Evolutionary conservation across 2,113 vertebrate species (phyloP), one percentile per base, ranked within the genome.

Genomic region (Nycticebus coucang): DNA sequence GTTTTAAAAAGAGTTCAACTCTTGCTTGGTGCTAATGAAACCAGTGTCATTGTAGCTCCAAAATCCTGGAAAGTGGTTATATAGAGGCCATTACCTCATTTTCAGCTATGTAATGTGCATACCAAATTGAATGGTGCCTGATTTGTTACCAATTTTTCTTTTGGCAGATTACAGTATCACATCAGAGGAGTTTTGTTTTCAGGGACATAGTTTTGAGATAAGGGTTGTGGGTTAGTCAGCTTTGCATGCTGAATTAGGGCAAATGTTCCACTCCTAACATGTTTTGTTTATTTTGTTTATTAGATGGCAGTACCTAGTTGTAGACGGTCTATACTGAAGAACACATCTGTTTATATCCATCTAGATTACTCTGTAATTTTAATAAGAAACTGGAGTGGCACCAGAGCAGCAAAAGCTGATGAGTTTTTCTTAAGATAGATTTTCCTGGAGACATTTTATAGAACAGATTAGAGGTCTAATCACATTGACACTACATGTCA

Each of bases 41-140:
- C 35, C 45, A 37, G 3, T 33, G 68, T 87, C 12, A 6, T 0
- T 45, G 19, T 5, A 24, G 24, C 62, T 72, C 9, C 11, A 7
- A 4, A 33, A 15, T 71, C 28, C 26, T 60, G 30, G 15, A 64
- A 78, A 74, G 37, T n/a, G 24, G 80, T 53, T 8, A n/a, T 7
- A 1, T 14, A n/a, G 24, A 57, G 7, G 59, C 50, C 35, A 24
- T 35, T 0, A 0, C 60, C 12, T 7, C 53, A 35, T 59, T 62
- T 37, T 79, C 30, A 33, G 33, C 28, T 33, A 7, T 30, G 50
- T 35, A 14, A 5, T 30, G 24, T 19, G 33, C 35, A 19, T 12
- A 19, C 17, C 4, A 9, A 24, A n/a, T 17, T 45, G 59, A 41
- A 64, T 37, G 30, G 37, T 64, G 12, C 28, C 72, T 59, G 62